A percentile compares a stretch with the other conserved stretches of the same genome.
Conservation (phyloP, 2,888 invertebrate genomes). For the Xestia ashworthii region DNA sequence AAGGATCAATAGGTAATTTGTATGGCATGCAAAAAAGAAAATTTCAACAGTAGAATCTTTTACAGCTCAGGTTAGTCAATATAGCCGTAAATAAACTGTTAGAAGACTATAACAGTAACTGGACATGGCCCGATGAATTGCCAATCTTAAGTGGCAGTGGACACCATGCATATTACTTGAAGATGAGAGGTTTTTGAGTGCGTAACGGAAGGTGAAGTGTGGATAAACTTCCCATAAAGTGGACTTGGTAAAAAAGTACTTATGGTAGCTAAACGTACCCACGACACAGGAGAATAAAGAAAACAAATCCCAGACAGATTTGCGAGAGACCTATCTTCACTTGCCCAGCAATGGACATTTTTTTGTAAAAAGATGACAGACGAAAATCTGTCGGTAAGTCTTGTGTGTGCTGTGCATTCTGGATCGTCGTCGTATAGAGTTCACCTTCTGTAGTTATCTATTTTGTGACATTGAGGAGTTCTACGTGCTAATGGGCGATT, state of each 20-base stretch:
- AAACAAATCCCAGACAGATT: neutral
- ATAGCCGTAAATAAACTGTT: neutral
- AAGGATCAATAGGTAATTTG: too few relatives aligned
- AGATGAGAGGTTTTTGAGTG: neutral
- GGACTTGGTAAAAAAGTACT: neutral
- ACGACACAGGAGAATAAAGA: neutral
- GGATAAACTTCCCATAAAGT: neutral
- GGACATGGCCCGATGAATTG: neutral
- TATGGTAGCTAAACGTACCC: neutral
- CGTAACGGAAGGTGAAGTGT: neutral
- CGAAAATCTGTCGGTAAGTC: neutral
- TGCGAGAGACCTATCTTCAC: neutral
- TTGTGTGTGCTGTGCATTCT: neutral
- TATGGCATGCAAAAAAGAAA: too few relatives aligned
- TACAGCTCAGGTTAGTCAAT: neutral
- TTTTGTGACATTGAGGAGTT: conserved; percentile 34
- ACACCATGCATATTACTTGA: neutral
- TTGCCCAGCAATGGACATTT: neutral
- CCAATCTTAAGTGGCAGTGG: neutral
- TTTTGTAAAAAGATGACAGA: neutral
- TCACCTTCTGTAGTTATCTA: neutral
- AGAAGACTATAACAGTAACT: neutral
- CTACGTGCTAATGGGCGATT: conserved; percentile 61
- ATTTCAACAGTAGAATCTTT: too few relatives aligned
- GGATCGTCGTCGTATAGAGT: neutral